Conservation (phyloP, 2,888 invertebrate genomes). For the Baronia brevicornis region DNA sequence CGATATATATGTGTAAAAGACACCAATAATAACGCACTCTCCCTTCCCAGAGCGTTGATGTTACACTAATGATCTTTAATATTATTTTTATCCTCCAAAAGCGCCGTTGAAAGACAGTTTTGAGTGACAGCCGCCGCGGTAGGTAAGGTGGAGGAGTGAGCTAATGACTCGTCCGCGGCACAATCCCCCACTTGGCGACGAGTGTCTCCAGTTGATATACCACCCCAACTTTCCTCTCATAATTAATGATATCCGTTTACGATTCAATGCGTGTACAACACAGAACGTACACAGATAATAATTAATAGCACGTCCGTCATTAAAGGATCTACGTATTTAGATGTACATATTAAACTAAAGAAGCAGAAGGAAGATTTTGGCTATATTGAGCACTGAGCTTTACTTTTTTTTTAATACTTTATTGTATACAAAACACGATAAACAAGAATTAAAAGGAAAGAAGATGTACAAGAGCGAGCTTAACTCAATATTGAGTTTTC, state of each 20-base stretch:
- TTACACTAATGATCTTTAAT: constrained; percentile 61
- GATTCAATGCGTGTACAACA: constrained; percentile 39
- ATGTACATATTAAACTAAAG: constrained; percentile 1
- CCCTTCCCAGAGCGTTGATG: constrained; percentile 15
- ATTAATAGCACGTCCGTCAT: constrained; percentile 3
- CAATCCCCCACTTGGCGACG: constrained; percentile 29
- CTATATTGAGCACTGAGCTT: not conserved
- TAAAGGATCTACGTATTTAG: no score
- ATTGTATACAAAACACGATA: not conserved
- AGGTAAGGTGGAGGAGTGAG: constrained; percentile 60
- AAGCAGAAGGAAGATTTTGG: constrained; percentile 1
- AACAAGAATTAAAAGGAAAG: no score
- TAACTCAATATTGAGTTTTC: no score
- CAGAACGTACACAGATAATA: constrained; percentile 13
- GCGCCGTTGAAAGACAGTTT: constrained; percentile 51
- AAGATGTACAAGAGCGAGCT: no score
- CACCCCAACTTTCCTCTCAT: constrained; percentile 43
- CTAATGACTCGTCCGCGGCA: constrained; percentile 61
- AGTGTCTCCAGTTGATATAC: constrained; percentile 29
- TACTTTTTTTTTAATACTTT: not conserved
- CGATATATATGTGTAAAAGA: no score
- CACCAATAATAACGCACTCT: no score
- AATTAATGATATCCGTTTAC: constrained; percentile 61
- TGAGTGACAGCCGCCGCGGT: constrained; percentile 67
- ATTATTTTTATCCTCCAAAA: constrained; percentile 62